Evolutionary conservation across 2,797 vertebrate genomes (phyloP), one percentile per base, ranked within the genome.

Genomic region (Rhynchonycteris naso): DNA sequence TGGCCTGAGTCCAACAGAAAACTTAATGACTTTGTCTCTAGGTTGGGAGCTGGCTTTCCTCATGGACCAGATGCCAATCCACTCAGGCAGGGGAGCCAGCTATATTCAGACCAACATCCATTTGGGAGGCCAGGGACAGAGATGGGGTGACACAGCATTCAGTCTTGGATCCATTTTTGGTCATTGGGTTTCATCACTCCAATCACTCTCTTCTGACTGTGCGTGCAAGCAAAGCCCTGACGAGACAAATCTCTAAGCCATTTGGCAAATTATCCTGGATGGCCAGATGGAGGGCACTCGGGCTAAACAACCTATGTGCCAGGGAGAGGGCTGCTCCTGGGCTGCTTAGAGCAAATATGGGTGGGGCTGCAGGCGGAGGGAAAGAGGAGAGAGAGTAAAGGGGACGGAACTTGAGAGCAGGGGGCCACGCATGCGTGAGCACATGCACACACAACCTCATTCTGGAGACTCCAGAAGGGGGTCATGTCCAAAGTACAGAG

Each of bases 261-360:
- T 66, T 58, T 94, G 89, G 52, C 94, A 91, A 54, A 88, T 38
- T n/a, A 35, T 78, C 88, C 58, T 66, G 54, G 84, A n/a, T 52
- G 58, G 38, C 33, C 16, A 33, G 9, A 13, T 10, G 30, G 61
- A 66, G 28, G 75, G 43, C 54, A 11, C 22, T 91, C 54, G 0
- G 56, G 58, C 4, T 16, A 61, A 59, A 65, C 22, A 15, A 33
- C 16, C 19, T 14, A 14, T 0, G 0, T 30, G 21, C 59, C 30
- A 35, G 19, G 2, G 21, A 59, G 35, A 86, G 21, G 43, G 35
- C n/a, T 58, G 15, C 50, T n/a, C 30, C 21, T 19, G 18, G 52
- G n/a, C 21, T 72, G 43, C 56, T 58, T 2, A 50, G 88, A 75
- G 33, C 28, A 65, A 33, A 38, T n/a, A 4, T 0, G 10, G 38